Conservation (phyloP, 1,140 invertebrate genomes). For the Phthorimaea operculella region DNA sequence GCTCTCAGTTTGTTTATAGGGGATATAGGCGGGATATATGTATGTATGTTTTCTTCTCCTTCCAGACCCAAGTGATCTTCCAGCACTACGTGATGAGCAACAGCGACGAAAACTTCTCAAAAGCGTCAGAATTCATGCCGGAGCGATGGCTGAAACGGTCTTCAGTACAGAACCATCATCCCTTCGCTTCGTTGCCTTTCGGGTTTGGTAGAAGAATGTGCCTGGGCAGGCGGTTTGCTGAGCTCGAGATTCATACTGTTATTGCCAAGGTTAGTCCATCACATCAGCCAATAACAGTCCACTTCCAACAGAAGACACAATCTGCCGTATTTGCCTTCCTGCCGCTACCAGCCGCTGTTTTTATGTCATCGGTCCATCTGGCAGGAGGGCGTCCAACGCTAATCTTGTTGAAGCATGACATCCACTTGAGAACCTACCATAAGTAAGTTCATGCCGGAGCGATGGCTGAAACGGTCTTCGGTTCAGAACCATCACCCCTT, state of each 20-base stretch:
- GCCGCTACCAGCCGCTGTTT: too few relatives aligned
- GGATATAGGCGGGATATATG: too few relatives aligned
- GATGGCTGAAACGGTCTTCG: conserved; percentile 72
- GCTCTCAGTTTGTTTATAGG: too few relatives aligned
- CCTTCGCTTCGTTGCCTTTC: conserved; percentile 78
- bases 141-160: conserved; percentile 77
- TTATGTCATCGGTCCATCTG: too few relatives aligned
- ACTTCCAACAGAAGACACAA: too few relatives aligned
- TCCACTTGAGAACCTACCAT: too few relatives aligned
- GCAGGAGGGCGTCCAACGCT: too few relatives aligned
- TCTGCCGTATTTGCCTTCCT: too few relatives aligned
- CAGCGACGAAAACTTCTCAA: conserved; percentile 76
- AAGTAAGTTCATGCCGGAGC: conserved; percentile 82
- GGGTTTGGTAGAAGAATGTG: conserved; percentile 82
- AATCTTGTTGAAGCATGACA: too few relatives aligned
- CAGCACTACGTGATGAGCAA: conserved; percentile 85
- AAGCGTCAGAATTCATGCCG: conserved; percentile 75
- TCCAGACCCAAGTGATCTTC: conserved; percentile 83
- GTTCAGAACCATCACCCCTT: conserved; percentile 68
- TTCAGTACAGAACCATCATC: conserved; percentile 50
- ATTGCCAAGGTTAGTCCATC: conserved; percentile 70
- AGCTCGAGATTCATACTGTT: conserved; percentile 77
- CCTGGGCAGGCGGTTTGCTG: conserved; percentile 78
- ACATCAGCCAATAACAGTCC: too few relatives aligned
- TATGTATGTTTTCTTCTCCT: conserved; percentile 1